Evolutionary conservation across 2,113 vertebrate species (phyloP).

Genomic region (Hassar affinis): DNA sequence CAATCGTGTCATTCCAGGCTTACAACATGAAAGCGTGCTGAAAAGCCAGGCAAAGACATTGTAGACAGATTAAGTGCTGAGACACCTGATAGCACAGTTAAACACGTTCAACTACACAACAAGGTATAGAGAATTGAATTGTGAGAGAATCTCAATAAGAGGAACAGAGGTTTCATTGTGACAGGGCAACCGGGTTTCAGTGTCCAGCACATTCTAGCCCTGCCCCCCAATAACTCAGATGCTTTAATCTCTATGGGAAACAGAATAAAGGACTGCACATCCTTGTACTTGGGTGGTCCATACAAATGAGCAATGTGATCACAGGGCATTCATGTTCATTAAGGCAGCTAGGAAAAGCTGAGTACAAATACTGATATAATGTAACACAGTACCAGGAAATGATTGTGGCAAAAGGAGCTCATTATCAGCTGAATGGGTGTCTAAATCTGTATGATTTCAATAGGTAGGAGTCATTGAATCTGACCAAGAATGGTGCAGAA

Average conservation of each 20-base stretch:
- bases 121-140: background rate
- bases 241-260: background rate
- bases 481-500: background rate
- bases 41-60: background rate
- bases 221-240: background rate
- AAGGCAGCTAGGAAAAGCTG: too few species aligned
- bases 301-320: background rate
- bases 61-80: background rate
- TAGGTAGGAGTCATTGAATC: background rate
- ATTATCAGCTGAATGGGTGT: constrained; percentile 12
- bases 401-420: background rate
- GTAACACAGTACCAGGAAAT: background rate
- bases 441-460: background rate
- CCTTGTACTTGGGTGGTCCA: background rate
- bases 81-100: background rate
- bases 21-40: background rate
- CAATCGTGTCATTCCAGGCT: background rate
- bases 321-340: constrained; percentile 3
- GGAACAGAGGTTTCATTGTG: background rate
- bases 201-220: background rate
- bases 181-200: background rate
- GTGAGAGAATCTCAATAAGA: background rate
- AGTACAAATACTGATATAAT: background rate
- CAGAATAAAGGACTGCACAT: background rate
- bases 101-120: background rate